Conservation (phyloP, 2,888 invertebrate species). For the Volucella zonaria region DNA sequence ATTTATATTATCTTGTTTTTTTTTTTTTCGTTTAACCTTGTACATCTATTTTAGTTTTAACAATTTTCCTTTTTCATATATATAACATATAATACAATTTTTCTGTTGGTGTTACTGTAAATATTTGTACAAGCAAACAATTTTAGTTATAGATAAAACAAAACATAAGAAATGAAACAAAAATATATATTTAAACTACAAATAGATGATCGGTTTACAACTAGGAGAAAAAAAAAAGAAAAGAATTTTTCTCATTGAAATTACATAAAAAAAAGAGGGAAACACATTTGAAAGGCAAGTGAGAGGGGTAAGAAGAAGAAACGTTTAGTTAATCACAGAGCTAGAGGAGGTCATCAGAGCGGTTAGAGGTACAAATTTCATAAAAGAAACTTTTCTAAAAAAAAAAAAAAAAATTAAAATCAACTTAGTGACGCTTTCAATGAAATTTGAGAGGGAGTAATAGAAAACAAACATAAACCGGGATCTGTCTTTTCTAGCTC, state of each 20-base stretch:
- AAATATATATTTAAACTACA: conserved; percentile 51
- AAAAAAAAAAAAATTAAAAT: not conserved
- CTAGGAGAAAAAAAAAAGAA: conserved; percentile 15
- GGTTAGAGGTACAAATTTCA: not conserved
- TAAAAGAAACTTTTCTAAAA: not conserved
- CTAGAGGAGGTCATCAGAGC: conserved; percentile 21
- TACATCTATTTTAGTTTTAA: conserved; percentile 29
- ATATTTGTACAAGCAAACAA: conserved; percentile 78
- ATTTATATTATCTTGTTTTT: conserved; percentile 22
- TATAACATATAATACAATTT: conserved; percentile 20
- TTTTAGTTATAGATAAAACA: conserved; percentile 60
- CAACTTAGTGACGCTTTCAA: not conserved
- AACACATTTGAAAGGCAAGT: conserved; percentile 43
- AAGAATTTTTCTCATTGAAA: conserved; percentile 39
- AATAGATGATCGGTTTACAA: conserved; percentile 47
- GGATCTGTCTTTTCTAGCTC: conserved; percentile 13
- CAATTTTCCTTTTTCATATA: conserved; percentile 52
- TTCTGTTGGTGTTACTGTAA: conserved; percentile 79
- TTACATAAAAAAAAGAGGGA: conserved; percentile 6
- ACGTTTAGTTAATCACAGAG: conserved; percentile 20
- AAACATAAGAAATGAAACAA: conserved; percentile 11
- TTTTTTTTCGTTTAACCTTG: conserved; percentile 4
- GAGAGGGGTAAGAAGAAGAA: conserved; percentile 30
- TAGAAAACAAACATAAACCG: not conserved
- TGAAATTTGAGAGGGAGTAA: too few relatives aligned